A percentile compares a stretch with the other conserved stretches of the same genome.
Evolutionary conservation across 2,113 vertebrate species (phyloP).

Genomic region (Takifugu bimaculatus): DNA sequence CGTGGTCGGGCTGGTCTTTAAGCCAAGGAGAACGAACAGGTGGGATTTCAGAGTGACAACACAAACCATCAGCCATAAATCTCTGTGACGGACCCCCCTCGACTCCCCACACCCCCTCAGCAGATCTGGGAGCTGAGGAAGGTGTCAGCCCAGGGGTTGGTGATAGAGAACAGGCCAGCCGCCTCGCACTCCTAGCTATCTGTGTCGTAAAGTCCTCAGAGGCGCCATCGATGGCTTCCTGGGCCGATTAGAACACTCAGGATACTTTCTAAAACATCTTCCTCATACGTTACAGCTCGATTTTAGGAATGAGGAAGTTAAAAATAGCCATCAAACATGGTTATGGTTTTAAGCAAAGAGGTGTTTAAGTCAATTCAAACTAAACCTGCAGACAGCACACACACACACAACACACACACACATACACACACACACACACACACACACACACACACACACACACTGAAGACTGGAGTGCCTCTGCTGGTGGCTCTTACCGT

Average conservation of each 20-base stretch:
- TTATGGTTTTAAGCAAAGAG: conserved; percentile 4
- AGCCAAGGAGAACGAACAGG: conserved; percentile 54
- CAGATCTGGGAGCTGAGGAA: conserved; percentile 8
- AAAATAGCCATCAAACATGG: not conserved
- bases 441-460: conserved; percentile 7
- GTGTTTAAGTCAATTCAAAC: conserved; percentile 14
- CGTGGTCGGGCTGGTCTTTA: conserved; percentile 20
- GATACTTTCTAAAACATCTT: not conserved
- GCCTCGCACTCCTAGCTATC: conserved; percentile 43
- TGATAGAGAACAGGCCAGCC: conserved; percentile 51
- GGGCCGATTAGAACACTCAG: conserved; percentile 31
- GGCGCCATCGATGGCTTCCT: conserved; percentile 35
- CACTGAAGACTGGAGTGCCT: not conserved
- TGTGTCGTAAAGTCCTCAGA: conserved; percentile 30
- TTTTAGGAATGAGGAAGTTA: too few species aligned
- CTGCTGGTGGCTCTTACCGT: conserved; percentile 48
- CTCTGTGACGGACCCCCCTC: conserved; percentile 10
- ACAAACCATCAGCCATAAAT: conserved; percentile 50
- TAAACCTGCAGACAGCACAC: conserved; percentile 1
- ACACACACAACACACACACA: conserved; percentile 8
- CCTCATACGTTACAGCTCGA: too few species aligned
- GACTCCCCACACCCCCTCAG: not conserved
- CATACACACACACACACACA: conserved; percentile 11
- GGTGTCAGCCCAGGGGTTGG: conserved; percentile 49
- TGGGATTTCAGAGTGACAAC: conserved; percentile 34